phyloP scores from a whole-genome alignment of 2,888 invertebrate species.

The Archaeoteleia sp. region DNA sequence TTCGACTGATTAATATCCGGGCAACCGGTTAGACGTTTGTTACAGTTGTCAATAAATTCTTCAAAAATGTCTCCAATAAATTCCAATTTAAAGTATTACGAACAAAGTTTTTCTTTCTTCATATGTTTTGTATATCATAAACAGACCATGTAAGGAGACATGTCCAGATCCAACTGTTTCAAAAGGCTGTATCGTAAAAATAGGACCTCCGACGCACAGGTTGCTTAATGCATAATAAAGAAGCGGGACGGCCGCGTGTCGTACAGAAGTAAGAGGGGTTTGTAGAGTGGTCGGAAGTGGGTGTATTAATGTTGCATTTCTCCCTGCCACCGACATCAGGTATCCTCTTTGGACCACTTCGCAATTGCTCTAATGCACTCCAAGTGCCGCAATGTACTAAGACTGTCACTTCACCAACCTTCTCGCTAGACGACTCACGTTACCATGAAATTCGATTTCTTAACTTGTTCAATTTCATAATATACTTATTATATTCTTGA shows the following conservation, averaged over 20 bases:
- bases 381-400: constrained; percentile 57
- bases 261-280: constrained; percentile 53
- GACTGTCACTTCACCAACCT: constrained; percentile 53
- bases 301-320: constrained; percentile 64
- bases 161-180: constrained; percentile 41
- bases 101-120: constrained; percentile 32
- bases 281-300: constrained; percentile 55
- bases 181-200: constrained; percentile 50
- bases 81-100: constrained; percentile 48
- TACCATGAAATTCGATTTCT: constrained; percentile 51
- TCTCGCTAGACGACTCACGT: constrained; percentile 47
- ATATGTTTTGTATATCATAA: constrained; percentile 43
- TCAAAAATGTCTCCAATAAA: too few relatives aligned
- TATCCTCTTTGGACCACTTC: constrained; percentile 63
- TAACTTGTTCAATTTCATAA: constrained; percentile 53
- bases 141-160: constrained; percentile 35
- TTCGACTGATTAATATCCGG: too few relatives aligned
- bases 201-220: constrained; percentile 54
- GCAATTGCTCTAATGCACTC: constrained; percentile 65
- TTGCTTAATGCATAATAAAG: constrained; percentile 61
- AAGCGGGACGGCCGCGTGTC: constrained; percentile 58
- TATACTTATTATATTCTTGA: constrained; percentile 45
- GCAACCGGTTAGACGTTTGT: too few relatives aligned
- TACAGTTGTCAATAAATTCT: too few relatives aligned
- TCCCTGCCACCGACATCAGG: constrained; percentile 58